Percentiles rank a stretch among this genome's conserved stretches.
Evolutionary conservation across 1,140 invertebrate genomes (phyloP).

Genomic region (Ditylenchus dipsaci): DNA sequence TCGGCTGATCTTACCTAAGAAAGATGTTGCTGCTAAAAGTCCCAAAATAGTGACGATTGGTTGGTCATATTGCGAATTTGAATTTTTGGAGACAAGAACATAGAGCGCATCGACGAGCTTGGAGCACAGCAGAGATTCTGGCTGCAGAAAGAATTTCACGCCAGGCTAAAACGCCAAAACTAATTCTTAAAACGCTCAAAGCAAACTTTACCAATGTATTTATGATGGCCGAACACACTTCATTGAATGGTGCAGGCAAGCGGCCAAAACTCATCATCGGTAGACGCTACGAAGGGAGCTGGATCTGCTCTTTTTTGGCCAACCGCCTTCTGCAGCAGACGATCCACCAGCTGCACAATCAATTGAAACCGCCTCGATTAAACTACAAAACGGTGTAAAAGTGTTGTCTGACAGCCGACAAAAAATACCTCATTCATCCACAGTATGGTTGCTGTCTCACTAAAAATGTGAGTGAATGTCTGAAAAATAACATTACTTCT

Average conservation of each 20-base stretch:
- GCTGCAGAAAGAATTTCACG: conserved; percentile 23
- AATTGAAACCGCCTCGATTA: conserved; percentile 29
- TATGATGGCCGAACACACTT: conserved; percentile 18
- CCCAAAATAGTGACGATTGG: conserved; percentile 11
- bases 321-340: background rate
- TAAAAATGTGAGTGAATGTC: no score
- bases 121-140: conserved; percentile 17
- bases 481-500: no score
- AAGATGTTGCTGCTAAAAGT: conserved; percentile 24
- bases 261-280: conserved; percentile 21
- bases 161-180: conserved; percentile 22
- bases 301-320: background rate
- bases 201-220: conserved; percentile 20
- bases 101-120: conserved; percentile 28
- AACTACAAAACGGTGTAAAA: conserved; percentile 17
- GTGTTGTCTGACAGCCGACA: no score
- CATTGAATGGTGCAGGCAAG: conserved; percentile 17
- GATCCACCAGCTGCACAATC: conserved; percentile 17
- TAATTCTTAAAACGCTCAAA: background rate
- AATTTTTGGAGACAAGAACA: background rate
- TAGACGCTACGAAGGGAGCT: background rate
- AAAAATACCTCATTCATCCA: no score
- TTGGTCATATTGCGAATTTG: conserved; percentile 21
- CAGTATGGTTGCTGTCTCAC: no score
- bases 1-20: conserved; percentile 13